These are phyloP conservation scores for Oophaga sylvatica DNA, from an alignment of 2,797 vertebrate species.

Conservation along the genomic window DNA sequence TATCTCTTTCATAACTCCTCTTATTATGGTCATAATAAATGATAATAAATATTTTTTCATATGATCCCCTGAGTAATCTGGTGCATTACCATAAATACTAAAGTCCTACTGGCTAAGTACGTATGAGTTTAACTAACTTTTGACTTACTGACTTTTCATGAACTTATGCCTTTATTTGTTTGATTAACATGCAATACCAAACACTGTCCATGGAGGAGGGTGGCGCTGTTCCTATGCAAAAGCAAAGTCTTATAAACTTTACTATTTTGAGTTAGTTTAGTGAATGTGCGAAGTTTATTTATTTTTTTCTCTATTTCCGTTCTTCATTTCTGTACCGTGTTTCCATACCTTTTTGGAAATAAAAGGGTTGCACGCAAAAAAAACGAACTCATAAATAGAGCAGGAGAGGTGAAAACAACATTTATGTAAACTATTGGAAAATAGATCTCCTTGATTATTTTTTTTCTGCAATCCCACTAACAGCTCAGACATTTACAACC, in stretches of 20 bases:
- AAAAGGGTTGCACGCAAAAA: background rate
- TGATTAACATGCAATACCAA: background rate
- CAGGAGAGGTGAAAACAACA: slow-evolving; percentile 1
- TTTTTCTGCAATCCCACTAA: slow-evolving; percentile 8
- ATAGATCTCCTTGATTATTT: slow-evolving; percentile 35
- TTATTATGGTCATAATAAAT: no score
- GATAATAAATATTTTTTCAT: no score
- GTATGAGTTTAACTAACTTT: no score
- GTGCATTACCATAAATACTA: no score
- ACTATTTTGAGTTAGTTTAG: background rate
- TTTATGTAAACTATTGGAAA: slow-evolving; percentile 30
- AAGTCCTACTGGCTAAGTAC: no score
- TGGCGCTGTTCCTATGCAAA: background rate
- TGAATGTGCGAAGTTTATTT: background rate
- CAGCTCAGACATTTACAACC: slow-evolving; percentile 46
- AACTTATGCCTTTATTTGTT: background rate
- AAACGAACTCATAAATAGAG: background rate
- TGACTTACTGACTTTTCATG: no score
- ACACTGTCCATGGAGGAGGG: background rate
- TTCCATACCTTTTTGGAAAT: background rate
- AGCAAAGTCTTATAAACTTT: background rate
- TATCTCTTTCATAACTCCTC: no score
- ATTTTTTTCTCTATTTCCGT: background rate
- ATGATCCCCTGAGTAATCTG: no score
- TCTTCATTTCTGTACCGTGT: background rate